phyloP scores from a whole-genome alignment of 2,113 vertebrate species.

The Castor canadensis region DNA sequence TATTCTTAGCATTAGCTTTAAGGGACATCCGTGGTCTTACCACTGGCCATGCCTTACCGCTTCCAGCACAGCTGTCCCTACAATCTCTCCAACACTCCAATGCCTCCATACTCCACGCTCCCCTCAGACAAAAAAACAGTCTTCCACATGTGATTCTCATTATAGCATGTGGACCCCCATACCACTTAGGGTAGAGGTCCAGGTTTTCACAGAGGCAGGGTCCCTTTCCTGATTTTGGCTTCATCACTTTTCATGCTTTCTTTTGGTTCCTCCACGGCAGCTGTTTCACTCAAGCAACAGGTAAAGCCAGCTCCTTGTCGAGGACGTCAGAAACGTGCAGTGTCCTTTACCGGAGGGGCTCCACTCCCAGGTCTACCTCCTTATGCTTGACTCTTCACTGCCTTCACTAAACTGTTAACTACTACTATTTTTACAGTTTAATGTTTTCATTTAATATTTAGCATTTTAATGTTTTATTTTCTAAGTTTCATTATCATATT shows the following conservation, averaged over 20 bases:
- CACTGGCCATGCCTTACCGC: background rate
- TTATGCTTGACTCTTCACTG: background rate
- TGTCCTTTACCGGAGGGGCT: background rate
- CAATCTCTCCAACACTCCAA: background rate
- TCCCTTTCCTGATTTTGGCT: rapidly evolving
- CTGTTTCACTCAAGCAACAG: background rate
- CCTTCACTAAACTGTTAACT: background rate
- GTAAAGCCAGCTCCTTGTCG: background rate
- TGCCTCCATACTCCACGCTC: background rate
- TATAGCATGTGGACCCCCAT: background rate
- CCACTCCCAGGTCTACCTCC: background rate
- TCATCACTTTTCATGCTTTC: rapidly evolving
- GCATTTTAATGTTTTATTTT: background rate
- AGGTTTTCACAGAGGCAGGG: background rate
- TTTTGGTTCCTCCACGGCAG: background rate
- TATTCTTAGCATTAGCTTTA: background rate
- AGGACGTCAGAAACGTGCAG: background rate
- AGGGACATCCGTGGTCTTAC: rapidly evolving
- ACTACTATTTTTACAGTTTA: background rate
- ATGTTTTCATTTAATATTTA: background rate
- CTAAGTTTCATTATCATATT: too few species aligned
- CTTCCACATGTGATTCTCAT: background rate
- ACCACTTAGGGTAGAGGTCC: too few species aligned
- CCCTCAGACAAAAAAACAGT: background rate
- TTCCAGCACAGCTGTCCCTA: rapidly evolving